A percentile compares a stretch with the other conserved stretches of the same genome.
These are phyloP conservation scores for Heliconius hortense DNA, from an alignment of 2,888 invertebrate genomes.

Conservation along the genomic window DNA sequence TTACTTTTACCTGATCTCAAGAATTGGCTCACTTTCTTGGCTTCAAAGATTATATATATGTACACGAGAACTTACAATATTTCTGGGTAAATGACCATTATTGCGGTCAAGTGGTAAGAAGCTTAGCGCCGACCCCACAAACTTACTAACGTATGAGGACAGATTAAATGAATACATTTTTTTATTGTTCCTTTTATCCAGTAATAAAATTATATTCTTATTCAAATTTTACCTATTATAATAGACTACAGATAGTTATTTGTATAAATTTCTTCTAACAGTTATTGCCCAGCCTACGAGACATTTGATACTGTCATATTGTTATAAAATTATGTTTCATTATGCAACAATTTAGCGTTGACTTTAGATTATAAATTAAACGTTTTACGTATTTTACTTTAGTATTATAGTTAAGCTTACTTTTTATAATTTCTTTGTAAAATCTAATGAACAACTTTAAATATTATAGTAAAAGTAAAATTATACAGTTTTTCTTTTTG, in stretches of 20 bases:
- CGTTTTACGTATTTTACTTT: neutral
- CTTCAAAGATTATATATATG: neutral
- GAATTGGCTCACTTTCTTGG: no score
- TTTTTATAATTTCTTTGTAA: no score
- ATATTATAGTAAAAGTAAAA: no score
- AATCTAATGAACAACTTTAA: no score
- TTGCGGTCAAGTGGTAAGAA: slow-evolving; percentile 71
- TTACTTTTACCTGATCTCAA: no score
- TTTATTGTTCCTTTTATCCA: neutral
- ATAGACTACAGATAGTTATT: neutral
- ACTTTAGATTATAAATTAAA: neutral
- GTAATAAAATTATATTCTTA: slow-evolving; percentile 8
- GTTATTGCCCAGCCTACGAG: neutral
- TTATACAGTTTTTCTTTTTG: neutral
- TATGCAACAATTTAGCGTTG: neutral
- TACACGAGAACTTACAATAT: slow-evolving; percentile 21
- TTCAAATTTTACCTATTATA: neutral
- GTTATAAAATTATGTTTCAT: slow-evolving; percentile 6
- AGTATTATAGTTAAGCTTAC: neutral
- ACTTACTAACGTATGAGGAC: slow-evolving; percentile 56
- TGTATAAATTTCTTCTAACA: slow-evolving; percentile 7
- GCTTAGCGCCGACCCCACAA: slow-evolving; percentile 60
- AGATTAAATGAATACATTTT: slow-evolving; percentile 53
- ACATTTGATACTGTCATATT: slow-evolving; percentile 4
- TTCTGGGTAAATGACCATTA: slow-evolving; percentile 43